Evolutionary conservation across 2,797 vertebrate species (phyloP).

Genomic region (Manis pentadactyla): DNA sequence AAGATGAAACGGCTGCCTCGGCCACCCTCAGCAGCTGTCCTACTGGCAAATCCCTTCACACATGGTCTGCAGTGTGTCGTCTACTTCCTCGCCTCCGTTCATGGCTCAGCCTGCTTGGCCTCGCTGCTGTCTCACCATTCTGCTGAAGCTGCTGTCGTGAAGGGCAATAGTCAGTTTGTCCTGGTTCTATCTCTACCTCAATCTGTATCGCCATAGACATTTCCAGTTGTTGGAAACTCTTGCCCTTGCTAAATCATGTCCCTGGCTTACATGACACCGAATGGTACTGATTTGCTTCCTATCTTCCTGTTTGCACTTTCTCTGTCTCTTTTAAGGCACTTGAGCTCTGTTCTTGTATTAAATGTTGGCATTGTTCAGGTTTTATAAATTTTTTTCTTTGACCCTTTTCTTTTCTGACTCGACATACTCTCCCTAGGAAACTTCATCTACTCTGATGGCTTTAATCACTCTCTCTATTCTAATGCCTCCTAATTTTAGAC

Average conservation of each 20-base stretch:
- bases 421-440: neutral
- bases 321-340: neutral
- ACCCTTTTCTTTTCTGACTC: neutral
- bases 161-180: neutral
- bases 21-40: neutral
- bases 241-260: neutral
- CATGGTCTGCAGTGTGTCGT: accelerated
- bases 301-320: neutral
- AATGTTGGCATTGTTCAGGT: neutral
- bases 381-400: neutral
- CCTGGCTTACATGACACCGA: neutral
- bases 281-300: neutral
- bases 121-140: neutral
- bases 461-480: conserved; percentile 30
- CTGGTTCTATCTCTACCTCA: neutral
- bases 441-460: neutral
- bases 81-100: neutral
- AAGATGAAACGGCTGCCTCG: neutral
- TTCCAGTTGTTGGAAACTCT: conserved; percentile 9
- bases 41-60: neutral
- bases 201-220: neutral
- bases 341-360: neutral
- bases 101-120: neutral
- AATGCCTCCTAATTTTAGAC: neutral
- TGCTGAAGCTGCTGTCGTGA: neutral